Base-by-base conservation (phyloP, 2,797 vertebrate species). In the Vultur gryphus region DNA sequence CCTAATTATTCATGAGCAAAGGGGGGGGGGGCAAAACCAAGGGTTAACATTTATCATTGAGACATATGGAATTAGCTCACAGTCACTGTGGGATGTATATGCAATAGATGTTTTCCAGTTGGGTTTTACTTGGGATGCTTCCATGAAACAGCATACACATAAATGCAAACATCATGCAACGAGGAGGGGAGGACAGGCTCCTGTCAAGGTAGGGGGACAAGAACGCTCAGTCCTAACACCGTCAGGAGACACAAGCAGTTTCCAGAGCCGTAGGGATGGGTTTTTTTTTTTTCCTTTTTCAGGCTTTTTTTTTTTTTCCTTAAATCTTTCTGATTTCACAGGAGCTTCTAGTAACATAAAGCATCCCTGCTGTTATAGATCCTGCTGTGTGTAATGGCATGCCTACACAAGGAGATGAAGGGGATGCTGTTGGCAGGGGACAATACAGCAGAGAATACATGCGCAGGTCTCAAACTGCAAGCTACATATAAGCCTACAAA, bases 381-480 rank as follows among this genome's bases (percentile, higher is more conserved):
- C 88, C 82, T 11, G 72, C 90, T 93, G 95, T 13, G 78, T 26
- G 62, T 51, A 84, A 94, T 28, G 54, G 78, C 7, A 4, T 71
- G 86, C 58, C 90, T 70, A 33, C n/a, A 49, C 28, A 7, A 83
- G 79, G 44, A 62, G 78, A 94, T 35, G 69, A 88, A 83, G 87
- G 79, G 48, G 80, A 87, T 88, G 86, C 86, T 93, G 88, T 16
- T 65, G 65, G 85, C 79, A 90, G 49, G 37, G 61, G 76, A 95
- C 80, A 52, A 64, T 3, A 16, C 52, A 61, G 72, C 61, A 64
- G 51, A 70, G 64, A 69, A 75, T 31, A 24, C 0, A 3, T 9
- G 28, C 0, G 0, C 59, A 13, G 3, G 0, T 44, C 66, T 69
- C 54, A 35, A 84, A 84, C 13, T 9, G 6, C 5, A 11, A 57